Evolutionary conservation across 2,888 invertebrate genomes (phyloP).

Genomic region (Axea sp.): DNA sequence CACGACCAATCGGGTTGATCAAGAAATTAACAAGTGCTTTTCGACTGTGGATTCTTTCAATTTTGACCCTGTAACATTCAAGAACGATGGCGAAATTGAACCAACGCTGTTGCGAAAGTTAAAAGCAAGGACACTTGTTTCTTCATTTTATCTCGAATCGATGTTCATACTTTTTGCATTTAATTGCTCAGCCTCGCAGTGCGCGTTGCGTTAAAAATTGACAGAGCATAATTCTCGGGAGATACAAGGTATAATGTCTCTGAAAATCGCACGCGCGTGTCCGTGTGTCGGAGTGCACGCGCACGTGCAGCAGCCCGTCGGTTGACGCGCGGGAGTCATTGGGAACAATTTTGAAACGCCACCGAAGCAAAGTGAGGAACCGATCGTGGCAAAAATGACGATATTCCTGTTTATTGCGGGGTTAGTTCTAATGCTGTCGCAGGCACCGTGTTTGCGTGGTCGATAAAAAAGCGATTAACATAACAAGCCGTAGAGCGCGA

Average conservation of each 20-base stretch:
- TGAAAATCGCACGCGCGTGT: constrained; percentile 26
- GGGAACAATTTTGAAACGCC: constrained; percentile 38
- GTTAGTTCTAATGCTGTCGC: constrained; percentile 57
- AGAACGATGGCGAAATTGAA: no score
- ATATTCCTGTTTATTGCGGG: constrained; percentile 59
- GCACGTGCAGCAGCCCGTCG: no score
- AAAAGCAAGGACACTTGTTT: not conserved
- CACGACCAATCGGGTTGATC: no score
- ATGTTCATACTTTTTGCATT: constrained; percentile 27
- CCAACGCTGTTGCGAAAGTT: no score
- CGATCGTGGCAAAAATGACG: constrained; percentile 61
- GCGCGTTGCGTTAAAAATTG: constrained; percentile 18
- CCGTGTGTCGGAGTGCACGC: no score
- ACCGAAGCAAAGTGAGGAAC: constrained; percentile 50
- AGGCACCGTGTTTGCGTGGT: constrained; percentile 57
- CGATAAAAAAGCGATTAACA: constrained; percentile 73
- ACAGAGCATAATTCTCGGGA: constrained; percentile 5
- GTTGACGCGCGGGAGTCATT: constrained; percentile 19
- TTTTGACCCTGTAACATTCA: no score
- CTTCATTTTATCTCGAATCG: constrained; percentile 12
- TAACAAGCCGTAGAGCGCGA: constrained; percentile 67
- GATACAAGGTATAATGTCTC: constrained; percentile 21
- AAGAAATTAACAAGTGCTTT: no score
- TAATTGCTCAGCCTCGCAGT: constrained; percentile 12
- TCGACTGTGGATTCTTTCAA: no score